Evolutionary conservation across 2,797 vertebrate species (phyloP).

Genomic region (Tolypeutes matacus): DNA sequence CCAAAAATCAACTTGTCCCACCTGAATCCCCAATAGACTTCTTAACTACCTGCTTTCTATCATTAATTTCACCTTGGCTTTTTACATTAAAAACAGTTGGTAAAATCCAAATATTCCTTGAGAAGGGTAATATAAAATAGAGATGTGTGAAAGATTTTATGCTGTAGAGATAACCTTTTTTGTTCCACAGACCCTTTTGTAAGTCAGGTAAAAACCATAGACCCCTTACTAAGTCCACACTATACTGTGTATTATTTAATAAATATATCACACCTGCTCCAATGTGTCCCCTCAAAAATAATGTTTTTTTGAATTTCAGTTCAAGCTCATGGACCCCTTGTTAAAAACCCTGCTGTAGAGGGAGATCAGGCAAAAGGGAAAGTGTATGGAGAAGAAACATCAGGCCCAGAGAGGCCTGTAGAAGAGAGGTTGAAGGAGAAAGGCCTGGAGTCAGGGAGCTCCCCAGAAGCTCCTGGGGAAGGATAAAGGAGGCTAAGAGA

Average conservation of each 20-base stretch:
- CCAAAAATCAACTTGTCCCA: neutral
- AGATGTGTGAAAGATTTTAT: neutral
- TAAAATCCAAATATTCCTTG: conserved; percentile 33
- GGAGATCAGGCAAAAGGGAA: neutral
- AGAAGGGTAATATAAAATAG: neutral
- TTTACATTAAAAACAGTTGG: neutral
- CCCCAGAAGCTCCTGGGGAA: neutral
- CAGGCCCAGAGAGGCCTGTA: neutral
- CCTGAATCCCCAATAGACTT: neutral
- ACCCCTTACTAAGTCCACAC: too few relatives aligned
- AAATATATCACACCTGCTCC: too few relatives aligned
- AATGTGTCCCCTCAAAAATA: too few relatives aligned
- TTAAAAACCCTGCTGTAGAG: neutral
- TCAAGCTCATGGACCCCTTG: too few relatives aligned
- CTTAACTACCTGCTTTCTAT: neutral
- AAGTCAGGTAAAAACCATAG: too few relatives aligned
- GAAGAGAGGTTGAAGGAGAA: neutral
- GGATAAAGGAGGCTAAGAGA: neutral
- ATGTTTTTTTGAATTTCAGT: too few relatives aligned
- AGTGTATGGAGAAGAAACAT: neutral
- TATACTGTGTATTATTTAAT: too few relatives aligned
- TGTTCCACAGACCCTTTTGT: too few relatives aligned
- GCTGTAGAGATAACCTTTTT: neutral
- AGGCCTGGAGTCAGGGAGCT: neutral
- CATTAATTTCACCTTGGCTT: neutral